Base-by-base conservation (phyloP, 2,888 invertebrate genomes). In the Ceriagrion tenellum region DNA sequence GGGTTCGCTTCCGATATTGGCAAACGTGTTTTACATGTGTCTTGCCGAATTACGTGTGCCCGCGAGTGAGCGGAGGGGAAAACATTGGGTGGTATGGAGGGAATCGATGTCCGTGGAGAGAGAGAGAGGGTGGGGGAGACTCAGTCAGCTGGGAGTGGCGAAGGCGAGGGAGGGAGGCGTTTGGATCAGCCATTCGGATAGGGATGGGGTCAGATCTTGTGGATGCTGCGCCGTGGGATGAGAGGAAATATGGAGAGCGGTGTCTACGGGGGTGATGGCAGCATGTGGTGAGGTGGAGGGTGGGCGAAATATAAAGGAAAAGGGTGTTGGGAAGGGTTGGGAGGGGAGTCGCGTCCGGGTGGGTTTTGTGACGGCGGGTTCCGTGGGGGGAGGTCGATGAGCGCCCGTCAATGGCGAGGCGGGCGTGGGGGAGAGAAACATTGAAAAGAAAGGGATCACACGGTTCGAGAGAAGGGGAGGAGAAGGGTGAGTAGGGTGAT, bases 21-120 rank as follows among this genome's bases (percentile, higher is more conserved):
- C 93, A 74, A 93, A 93, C 93, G 74, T 93, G 93, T 93, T 93
- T 93, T 93, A 93, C 93, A 93, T 74, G 93, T 93, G 93, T 93
- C 93, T 93, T 69, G 93, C 93, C 93, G 93, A 93, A 93, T 93
- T 93, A 93, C 93, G 93, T 74, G 93, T 93, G 93, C 63, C 26
- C 91, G 81, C 81, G 81, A 81, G 81, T 81, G 81, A 81, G 35
- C 12, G 35, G 30, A 35, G 81, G 81, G 35, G 81, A 81, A 18
- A 13, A 23, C 30, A n/a, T 35, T 13, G 81, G 81, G 59, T 16
- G 81, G 81, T n/a, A 16, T 12, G 81, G 35, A 8, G 30, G 35
- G 81, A 81, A 81, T 81, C 93, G 47, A 93, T 93, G 93, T 47
- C 26, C 91, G 81, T 81, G 81, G 26, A 26, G 35, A 35, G 81